A percentile compares a stretch with the other conserved stretches of the same genome.
phyloP scores from a whole-genome alignment of 2,797 vertebrate species.

The Trichosurus vulpecula region DNA sequence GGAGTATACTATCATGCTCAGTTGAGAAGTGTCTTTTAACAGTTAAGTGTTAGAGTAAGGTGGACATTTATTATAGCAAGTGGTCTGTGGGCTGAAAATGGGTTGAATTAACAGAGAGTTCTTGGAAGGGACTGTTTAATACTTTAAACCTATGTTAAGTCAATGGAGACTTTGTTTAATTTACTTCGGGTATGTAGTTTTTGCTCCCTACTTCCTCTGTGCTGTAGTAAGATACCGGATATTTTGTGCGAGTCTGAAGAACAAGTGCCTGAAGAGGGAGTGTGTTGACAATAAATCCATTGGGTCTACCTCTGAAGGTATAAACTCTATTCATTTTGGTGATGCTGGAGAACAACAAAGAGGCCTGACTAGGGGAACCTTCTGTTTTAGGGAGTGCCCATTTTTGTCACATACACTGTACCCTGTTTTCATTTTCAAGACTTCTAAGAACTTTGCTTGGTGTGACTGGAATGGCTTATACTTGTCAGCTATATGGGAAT shows the following conservation, averaged over 20 bases:
- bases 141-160: background rate
- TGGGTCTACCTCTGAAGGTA: background rate
- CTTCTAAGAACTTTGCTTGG: slow-evolving; percentile 59
- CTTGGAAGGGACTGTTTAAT: background rate
- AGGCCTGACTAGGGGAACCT: background rate
- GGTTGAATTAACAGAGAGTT: background rate
- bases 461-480: slow-evolving; percentile 61
- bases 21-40: background rate
- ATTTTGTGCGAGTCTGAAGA: background rate
- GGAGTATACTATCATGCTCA: background rate
- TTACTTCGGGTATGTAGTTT: background rate
- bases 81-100: background rate
- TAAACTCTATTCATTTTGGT: background rate
- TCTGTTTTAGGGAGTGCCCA: background rate
- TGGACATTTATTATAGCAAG: slow-evolving; percentile 9
- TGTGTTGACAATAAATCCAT: too few relatives aligned
- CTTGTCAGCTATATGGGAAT: slow-evolving; percentile 72
- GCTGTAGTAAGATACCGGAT: background rate
- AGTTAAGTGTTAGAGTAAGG: background rate
- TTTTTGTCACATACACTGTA: background rate
- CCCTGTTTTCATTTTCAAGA: slow-evolving; percentile 50
- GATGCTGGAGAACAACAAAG: slow-evolving; percentile 19
- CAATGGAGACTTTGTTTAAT: background rate
- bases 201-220: background rate
- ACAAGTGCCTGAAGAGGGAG: background rate